These are phyloP conservation scores for Microtus ochrogaster DNA, from an alignment of 2,113 vertebrate species.

Conservation along the genomic window DNA sequence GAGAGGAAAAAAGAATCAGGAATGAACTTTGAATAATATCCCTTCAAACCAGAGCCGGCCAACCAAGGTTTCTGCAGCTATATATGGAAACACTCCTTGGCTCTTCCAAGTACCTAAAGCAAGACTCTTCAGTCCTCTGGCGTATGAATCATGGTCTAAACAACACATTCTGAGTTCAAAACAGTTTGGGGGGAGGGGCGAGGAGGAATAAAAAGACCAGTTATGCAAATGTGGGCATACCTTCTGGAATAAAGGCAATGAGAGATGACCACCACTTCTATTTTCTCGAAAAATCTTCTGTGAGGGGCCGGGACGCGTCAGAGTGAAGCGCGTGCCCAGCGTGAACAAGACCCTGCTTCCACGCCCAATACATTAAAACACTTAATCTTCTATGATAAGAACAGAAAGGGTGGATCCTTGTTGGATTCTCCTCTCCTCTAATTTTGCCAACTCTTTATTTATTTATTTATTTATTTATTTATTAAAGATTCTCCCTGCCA, in stretches of 20 bases:
- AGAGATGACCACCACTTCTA: slow-evolving; percentile 60
- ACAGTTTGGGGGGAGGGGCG: slow-evolving; percentile 45
- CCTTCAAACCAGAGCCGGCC: slow-evolving; percentile 62
- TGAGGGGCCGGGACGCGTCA: neutral
- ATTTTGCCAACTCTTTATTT: neutral
- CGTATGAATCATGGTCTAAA: slow-evolving; percentile 73
- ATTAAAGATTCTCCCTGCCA: fast-evolving
- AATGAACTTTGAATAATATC: slow-evolving; percentile 63
- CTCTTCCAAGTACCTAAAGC: slow-evolving; percentile 70
- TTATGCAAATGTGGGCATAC: slow-evolving; percentile 62
- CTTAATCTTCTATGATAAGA: slow-evolving; percentile 10
- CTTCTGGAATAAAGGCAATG: slow-evolving; percentile 59
- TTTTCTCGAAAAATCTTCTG: slow-evolving; percentile 53
- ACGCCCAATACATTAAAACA: neutral
- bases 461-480: too few relatives aligned
- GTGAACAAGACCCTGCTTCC: neutral
- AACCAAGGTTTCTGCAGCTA: slow-evolving; percentile 71
- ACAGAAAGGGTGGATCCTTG: neutral
- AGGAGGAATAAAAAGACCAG: neutral
- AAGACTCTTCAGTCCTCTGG: slow-evolving; percentile 64
- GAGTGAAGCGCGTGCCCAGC: neutral
- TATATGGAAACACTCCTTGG: slow-evolving; percentile 59
- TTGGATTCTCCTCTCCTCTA: neutral
- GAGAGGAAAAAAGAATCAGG: neutral
- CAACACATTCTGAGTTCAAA: slow-evolving; percentile 66